Percentiles rank a stretch among this genome's conserved stretches.
These are phyloP conservation scores for Allobates femoralis DNA, from an alignment of 2,797 vertebrate genomes.

Conservation along the genomic window DNA sequence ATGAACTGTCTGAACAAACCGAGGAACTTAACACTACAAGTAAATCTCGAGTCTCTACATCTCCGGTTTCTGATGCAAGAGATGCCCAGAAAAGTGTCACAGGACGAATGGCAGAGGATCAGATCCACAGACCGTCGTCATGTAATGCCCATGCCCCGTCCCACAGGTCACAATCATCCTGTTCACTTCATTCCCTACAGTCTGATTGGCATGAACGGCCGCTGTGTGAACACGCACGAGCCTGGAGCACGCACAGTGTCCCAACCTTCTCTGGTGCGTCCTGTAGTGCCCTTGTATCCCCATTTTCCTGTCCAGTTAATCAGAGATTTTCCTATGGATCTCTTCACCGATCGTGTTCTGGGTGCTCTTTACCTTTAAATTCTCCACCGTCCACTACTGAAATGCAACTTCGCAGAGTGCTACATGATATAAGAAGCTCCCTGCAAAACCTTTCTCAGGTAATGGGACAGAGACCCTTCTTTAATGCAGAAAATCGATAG, in stretches of 20 bases:
- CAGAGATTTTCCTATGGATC: conserved; percentile 68
- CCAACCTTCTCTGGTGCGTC: conserved; percentile 78
- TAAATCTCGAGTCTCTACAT: conserved; percentile 80
- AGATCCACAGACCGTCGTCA: conserved; percentile 67
- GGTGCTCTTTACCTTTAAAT: conserved; percentile 55
- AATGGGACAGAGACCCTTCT: conserved; percentile 47
- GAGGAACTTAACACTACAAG: conserved; percentile 68
- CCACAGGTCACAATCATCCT: conserved; percentile 77
- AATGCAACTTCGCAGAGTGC: conserved; percentile 91
- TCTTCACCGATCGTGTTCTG: conserved; percentile 66
- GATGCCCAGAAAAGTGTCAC: conserved; percentile 63
- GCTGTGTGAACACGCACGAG: conserved; percentile 72
- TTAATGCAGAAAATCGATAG: not conserved
- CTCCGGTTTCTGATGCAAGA: conserved; percentile 70
- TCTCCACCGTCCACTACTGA: conserved; percentile 83
- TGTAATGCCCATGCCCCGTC: conserved; percentile 71
- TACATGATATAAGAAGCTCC: conserved; percentile 91
- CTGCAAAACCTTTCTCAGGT: conserved; percentile 91
- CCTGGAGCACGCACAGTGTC: conserved; percentile 87
- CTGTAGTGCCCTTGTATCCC: conserved; percentile 66
- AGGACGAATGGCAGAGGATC: conserved; percentile 65
- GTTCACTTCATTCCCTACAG: conserved; percentile 82
- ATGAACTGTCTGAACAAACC: conserved; percentile 62
- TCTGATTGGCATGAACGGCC: conserved; percentile 79
- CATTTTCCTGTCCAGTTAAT: conserved; percentile 71